Percentiles rank a stretch among this genome's conserved stretches.
Evolutionary conservation across 2,888 invertebrate species (phyloP).

Genomic region (Slavum lentiscoides): DNA sequence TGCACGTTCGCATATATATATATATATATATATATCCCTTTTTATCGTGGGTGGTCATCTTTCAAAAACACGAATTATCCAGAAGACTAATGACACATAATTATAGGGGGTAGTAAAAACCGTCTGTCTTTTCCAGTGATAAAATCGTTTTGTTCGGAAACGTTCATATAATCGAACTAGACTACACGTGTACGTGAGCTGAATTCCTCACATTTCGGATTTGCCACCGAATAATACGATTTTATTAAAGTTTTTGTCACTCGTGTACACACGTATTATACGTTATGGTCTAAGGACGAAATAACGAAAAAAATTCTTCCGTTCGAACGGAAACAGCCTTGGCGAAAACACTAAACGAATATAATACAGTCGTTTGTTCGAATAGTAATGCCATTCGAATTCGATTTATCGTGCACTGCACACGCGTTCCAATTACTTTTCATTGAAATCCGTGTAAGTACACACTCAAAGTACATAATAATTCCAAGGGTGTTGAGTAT

Average conservation of each 20-base stretch:
- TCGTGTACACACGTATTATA: no score
- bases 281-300: no score
- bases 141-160: not conserved
- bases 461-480: no score
- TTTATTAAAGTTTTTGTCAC: no score
- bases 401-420: not conserved
- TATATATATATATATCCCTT: no score
- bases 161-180: not conserved
- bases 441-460: not conserved
- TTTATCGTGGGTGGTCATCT: slow-evolving; percentile 43
- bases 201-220: no score
- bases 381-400: not conserved
- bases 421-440: not conserved
- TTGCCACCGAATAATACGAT: no score
- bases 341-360: no score
- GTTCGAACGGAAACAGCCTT: no score
- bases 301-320: no score
- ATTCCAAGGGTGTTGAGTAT: not conserved
- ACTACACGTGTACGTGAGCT: no score
- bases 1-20: not conserved
- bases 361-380: no score
- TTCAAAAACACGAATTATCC: not conserved
- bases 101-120: slow-evolving; percentile 24
- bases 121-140: slow-evolving; percentile 11
- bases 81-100: slow-evolving; percentile 18